Conservation (phyloP, 2,797 vertebrate genomes). For the Anguilla anguilla region DNA sequence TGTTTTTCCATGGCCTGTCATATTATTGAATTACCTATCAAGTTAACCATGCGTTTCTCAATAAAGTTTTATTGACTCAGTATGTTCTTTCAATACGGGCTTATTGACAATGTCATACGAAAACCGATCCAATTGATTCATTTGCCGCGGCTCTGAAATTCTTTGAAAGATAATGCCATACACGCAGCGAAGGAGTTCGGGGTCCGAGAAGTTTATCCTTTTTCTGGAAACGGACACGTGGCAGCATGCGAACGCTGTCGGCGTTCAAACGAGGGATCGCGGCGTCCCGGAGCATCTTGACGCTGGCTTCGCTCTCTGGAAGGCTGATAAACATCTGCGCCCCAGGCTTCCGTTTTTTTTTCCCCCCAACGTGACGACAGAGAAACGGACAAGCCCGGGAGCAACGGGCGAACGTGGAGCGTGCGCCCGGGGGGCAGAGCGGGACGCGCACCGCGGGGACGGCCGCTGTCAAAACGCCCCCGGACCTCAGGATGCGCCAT, state of each 20-base stretch:
- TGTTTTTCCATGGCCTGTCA: too few relatives aligned
- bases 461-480: constrained; percentile 75
- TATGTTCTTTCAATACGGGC: too few relatives aligned
- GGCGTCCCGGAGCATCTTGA: background rate
- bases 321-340: constrained; percentile 13
- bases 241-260: background rate
- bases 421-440: background rate
- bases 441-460: background rate
- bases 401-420: background rate
- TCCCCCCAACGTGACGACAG: background rate
- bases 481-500: constrained; percentile 87
- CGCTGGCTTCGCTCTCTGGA: background rate
- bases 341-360: constrained; percentile 8
- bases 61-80: too few relatives aligned
- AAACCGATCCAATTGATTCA: too few relatives aligned
- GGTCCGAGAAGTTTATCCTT: background rate
- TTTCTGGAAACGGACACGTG: background rate
- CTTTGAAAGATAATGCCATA: too few relatives aligned
- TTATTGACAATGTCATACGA: too few relatives aligned
- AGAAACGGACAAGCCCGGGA: background rate
- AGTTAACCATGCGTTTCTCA: too few relatives aligned
- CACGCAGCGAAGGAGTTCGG: background rate
- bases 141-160: too few relatives aligned
- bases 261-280: background rate
- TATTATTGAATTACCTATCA: too few relatives aligned